These are phyloP conservation scores for Hyphantria cunea DNA, from an alignment of 1,140 invertebrate genomes.

Conservation along the genomic window DNA sequence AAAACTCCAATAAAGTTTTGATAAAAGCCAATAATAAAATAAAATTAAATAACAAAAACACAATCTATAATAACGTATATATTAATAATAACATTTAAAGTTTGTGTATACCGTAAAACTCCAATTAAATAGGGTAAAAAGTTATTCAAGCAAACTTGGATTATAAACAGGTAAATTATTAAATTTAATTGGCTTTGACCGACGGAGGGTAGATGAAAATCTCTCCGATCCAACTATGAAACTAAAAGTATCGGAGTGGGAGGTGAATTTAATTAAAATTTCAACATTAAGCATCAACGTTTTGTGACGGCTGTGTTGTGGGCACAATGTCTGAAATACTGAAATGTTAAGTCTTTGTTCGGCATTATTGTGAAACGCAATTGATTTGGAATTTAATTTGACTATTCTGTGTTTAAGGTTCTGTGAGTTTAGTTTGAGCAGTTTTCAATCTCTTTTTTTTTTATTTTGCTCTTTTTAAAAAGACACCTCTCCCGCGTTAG, in stretches of 20 bases:
- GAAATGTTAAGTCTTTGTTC: too few species aligned
- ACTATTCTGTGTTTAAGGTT: too few species aligned
- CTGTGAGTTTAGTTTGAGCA: too few species aligned
- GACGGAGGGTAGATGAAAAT: background rate
- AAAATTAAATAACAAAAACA: too few species aligned
- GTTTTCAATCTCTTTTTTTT: too few species aligned
- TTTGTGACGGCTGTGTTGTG: slow-evolving; percentile 16
- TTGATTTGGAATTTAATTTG: background rate
- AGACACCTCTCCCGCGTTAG: too few species aligned
- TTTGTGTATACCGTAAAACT: slow-evolving; percentile 16
- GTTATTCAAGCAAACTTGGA: slow-evolving; percentile 7
- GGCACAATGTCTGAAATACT: background rate
- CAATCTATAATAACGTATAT: background rate
- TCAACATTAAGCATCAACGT: slow-evolving; percentile 34
- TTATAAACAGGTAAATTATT: slow-evolving; percentile 27
- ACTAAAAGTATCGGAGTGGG: slow-evolving; percentile 11
- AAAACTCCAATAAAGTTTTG: too few species aligned
- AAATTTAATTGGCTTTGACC: slow-evolving; percentile 22
- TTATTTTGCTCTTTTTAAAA: too few species aligned
- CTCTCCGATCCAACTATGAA: slow-evolving; percentile 19
- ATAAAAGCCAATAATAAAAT: too few species aligned
- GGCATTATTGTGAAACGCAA: too few species aligned
- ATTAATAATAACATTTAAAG: background rate
- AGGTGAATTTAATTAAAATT: slow-evolving; percentile 37
- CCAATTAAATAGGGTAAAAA: slow-evolving; percentile 17